Base-by-base conservation (phyloP, 2,797 vertebrate species). In the Simalia tracyae region DNA sequence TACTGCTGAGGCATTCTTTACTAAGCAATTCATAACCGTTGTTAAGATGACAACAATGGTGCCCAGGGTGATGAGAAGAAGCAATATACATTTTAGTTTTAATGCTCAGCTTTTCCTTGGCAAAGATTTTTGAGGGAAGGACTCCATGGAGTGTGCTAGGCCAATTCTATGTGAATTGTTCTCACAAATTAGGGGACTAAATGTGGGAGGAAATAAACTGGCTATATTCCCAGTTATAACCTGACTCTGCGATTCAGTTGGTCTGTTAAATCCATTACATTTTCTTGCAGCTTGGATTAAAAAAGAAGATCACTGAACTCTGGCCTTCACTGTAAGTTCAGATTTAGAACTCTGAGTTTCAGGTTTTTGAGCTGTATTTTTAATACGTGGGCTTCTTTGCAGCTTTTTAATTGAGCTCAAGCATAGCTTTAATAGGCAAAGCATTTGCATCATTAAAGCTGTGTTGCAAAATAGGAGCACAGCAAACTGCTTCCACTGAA, bases 401-500 rank as follows among this genome's bases (percentile, higher is more conserved):
- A 89, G 86, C 94, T 86, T 89, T 96, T 95, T 94, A 94, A 95
- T 92, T 88, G 89, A 96, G 95, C 59, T 68, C 95, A 96, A 96
- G 92, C 86, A 92, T 1, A 84, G 88, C 89, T 95, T 95, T 96
- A 94, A 95, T 87, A 90, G 68, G 90, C 91, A 93, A 90, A 28
- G 84, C 84, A 89, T 91, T 89, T 93, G 54, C n/a, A 57, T 24
- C 5, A 22, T 94, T 91, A 50, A 95, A 96, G 89, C 91, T 66
- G 15, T 88, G 5, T 6, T 5, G 15, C 0, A 0, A 72, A 0
- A 0, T 88, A 92, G 92, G 6, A 90, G 90, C 0, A 0, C 66
- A 92, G 64, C 61, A 81, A 60, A 28, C 59, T 59, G 50, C 50
- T 57, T 86, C 22, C 36, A 57, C 22, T 61, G 26, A 64, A 26